Percentiles rank a stretch among this genome's conserved stretches.
Evolutionary conservation across 2,888 invertebrate genomes (phyloP).

Genomic region (Deilephila elpenor): DNA sequence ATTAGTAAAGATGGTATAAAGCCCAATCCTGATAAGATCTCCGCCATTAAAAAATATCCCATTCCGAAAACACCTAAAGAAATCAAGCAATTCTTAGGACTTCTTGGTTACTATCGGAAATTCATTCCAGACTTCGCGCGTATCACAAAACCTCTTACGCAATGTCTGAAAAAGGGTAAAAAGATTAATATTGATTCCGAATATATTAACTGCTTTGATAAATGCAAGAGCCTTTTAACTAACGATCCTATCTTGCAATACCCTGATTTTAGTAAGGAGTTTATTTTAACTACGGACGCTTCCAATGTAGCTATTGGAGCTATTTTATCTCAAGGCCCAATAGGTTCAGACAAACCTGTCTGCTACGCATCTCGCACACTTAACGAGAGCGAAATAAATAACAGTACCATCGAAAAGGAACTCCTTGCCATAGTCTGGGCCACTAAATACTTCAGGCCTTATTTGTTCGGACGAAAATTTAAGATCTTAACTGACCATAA

Average conservation of each 20-base stretch:
- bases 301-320: constrained; percentile 49
- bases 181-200: constrained; percentile 36
- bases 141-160: constrained; percentile 41
- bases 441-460: constrained; percentile 47
- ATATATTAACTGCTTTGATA: constrained; percentile 42
- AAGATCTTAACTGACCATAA: constrained; percentile 58
- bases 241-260: constrained; percentile 54
- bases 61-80: constrained; percentile 45
- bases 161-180: constrained; percentile 40
- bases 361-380: constrained; percentile 44
- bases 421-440: constrained; percentile 52
- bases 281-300: constrained; percentile 50
- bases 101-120: constrained; percentile 47
- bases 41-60: constrained; percentile 43
- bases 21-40: constrained; percentile 46
- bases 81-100: constrained; percentile 46
- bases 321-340: constrained; percentile 42
- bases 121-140: constrained; percentile 48
- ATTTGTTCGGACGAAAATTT: constrained; percentile 54
- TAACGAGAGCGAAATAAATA: constrained; percentile 42
- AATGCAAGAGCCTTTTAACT: constrained; percentile 39
- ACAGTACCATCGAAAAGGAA: constrained; percentile 52
- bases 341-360: constrained; percentile 37
- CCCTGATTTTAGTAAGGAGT: constrained; percentile 51
- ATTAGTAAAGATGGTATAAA: constrained; percentile 45